Evolutionary conservation across 2,797 vertebrate genomes (phyloP), one percentile per base, ranked within the genome.

Genomic region (Molossus molossus): DNA sequence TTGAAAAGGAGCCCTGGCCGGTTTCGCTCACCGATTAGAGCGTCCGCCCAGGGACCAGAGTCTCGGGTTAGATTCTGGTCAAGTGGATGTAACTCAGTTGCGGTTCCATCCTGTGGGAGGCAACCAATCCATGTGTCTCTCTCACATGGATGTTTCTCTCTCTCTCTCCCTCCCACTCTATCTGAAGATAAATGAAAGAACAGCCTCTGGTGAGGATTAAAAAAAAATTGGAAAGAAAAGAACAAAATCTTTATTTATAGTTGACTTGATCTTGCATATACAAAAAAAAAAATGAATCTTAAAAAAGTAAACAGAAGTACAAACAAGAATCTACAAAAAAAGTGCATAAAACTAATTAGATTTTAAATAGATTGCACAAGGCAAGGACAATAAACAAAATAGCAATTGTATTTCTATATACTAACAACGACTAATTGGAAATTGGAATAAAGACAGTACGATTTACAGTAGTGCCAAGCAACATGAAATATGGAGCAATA

Each of bases 401-500:
- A 65, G 37, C n/a, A 69, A 4, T 58, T 75, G 37, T 57, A 69
- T 76, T 76, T 76, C 29, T 82, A 14, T n/a, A 40, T 45, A 64
- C 29, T 21, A 57, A 6, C n/a, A 88, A 79, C 40, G 53, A 90
- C 69, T 84, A 80, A 73, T 48, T 81, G 33, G 37, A 94, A 87
- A 90, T 48, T 73, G 33, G 40, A 48, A 73, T 67, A 77, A 69
- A 85, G 4, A 83, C 3, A 76, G 55, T 48, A 23, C 37, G 45
- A 58, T 45, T 70, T 87, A 88, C 33, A 85, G 33, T 85, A 70
- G 18, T 55, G 27, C 79, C 55, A 64, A 90, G 70, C 33, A 76
- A 48, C 17, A 57, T 64, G 65, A 93, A 93, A 67, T 53, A 73
- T 25, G 73, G 70, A 77, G 27, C 23, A 93, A 55, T 91, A 90